A percentile compares a stretch with the other conserved stretches of the same genome.
Conservation (phyloP, 2,888 invertebrate genomes). For the Parapristionchus giblindavisi region DNA sequence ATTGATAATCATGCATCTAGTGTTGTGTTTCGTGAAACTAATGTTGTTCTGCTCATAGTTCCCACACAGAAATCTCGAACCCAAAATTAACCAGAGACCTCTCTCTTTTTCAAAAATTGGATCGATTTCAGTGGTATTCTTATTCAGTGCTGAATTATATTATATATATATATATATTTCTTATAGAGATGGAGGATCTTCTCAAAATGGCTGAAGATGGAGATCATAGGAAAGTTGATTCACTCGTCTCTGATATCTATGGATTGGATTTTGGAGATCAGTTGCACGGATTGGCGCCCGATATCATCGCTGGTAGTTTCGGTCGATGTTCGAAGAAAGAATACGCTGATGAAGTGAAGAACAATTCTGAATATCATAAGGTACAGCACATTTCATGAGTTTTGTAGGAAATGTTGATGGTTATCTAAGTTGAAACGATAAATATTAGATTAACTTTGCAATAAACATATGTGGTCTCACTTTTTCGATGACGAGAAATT, state of each 20-base stretch:
- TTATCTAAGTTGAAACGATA: not conserved
- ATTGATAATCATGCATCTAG: too few species aligned
- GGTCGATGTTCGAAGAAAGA: constrained; percentile 74
- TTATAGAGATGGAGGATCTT: constrained; percentile 76
- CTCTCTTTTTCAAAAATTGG: not conserved
- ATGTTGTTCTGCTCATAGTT: too few species aligned
- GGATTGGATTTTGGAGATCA: constrained; percentile 75
- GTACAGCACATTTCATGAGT: constrained; percentile 38
- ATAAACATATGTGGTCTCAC: constrained; percentile 72
- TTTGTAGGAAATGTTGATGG: not conserved
- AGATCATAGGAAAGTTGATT: constrained; percentile 77
- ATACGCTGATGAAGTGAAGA: constrained; percentile 17
- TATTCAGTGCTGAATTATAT: too few species aligned
- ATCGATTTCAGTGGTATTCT: not conserved
- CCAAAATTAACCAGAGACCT: not conserved
- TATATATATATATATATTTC: too few species aligned
- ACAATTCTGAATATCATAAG: constrained; percentile 39
- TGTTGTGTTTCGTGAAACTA: too few species aligned
- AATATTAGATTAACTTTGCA: not conserved
- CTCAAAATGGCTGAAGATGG: constrained; percentile 77
- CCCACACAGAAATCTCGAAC: not conserved
- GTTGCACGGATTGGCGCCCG: constrained; percentile 76
- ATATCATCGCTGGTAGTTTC: constrained; percentile 79
- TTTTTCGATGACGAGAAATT: too few species aligned
- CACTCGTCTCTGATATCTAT: constrained; percentile 79